Conservation (phyloP, 1,140 invertebrate species). For the Dreissena rostriformis region DNA sequence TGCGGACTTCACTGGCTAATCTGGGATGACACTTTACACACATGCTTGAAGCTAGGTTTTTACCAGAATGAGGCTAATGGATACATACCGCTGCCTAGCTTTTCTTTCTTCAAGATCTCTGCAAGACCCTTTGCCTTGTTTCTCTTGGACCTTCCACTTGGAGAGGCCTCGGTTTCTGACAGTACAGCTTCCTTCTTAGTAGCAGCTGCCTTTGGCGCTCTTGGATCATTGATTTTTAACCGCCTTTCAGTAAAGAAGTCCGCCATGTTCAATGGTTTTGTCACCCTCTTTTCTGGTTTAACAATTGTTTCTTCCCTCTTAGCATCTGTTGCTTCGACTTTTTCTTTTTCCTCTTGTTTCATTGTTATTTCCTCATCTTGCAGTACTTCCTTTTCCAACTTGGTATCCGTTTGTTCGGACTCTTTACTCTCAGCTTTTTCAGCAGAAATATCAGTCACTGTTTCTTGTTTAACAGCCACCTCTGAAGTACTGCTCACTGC, state of each 20-base stretch:
- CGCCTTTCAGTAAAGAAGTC: slow-evolving; percentile 46
- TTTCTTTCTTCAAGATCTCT: slow-evolving; percentile 57
- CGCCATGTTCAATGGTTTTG: slow-evolving; percentile 37
- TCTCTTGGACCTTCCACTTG: slow-evolving; percentile 9
- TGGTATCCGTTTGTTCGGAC: background rate
- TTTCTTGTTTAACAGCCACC: background rate
- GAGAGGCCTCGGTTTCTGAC: background rate
- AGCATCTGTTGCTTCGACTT: slow-evolving; percentile 1
- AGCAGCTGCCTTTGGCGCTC: slow-evolving; percentile 1
- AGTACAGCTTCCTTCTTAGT: slow-evolving; percentile 10
- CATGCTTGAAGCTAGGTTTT: too few relatives aligned
- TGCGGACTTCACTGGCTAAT: too few relatives aligned
- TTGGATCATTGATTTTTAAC: slow-evolving; percentile 50
- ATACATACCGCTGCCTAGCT: slow-evolving; percentile 44
- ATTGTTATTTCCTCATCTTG: slow-evolving; percentile 10
- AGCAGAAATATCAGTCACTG: too few relatives aligned
- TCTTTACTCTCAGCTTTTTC: slow-evolving; percentile 4
- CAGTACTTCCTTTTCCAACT: background rate
- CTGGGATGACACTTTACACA: too few relatives aligned
- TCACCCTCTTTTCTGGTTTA: slow-evolving; percentile 1
- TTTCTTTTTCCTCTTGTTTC: slow-evolving; percentile 25
- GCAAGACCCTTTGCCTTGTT: slow-evolving; percentile 41
- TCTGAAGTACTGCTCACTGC: too few relatives aligned
- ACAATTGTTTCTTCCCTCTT: background rate
- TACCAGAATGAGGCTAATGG: too few relatives aligned